These are phyloP conservation scores for Drosophila melanosoma DNA, from an alignment of 2,888 invertebrate species.

Conservation along the genomic window DNA sequence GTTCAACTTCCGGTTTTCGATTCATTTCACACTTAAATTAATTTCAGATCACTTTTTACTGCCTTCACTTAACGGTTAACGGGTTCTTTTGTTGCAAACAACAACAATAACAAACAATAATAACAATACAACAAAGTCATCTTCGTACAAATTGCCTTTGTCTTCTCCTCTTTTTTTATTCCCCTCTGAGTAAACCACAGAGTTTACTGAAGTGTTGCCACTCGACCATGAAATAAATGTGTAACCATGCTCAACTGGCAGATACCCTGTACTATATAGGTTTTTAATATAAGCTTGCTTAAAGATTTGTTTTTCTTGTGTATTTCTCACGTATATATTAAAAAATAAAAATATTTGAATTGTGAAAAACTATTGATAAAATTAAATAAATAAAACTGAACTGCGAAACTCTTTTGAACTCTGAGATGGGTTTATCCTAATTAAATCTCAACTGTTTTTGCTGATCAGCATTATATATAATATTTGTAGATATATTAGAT, in stretches of 20 bases:
- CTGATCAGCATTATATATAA: not conserved
- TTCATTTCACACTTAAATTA: slow-evolving; percentile 54
- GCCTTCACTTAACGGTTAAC: slow-evolving; percentile 69
- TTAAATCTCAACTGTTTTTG: accelerated
- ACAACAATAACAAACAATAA: slow-evolving; percentile 30
- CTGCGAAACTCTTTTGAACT: not conserved
- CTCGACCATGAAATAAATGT: slow-evolving; percentile 53
- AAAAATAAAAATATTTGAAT: not conserved
- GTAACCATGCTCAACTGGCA: slow-evolving; percentile 2
- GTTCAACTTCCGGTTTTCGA: slow-evolving; percentile 44
- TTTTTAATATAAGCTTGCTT: not conserved
- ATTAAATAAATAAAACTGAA: too few species aligned
- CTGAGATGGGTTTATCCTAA: not conserved
- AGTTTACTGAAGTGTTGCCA: slow-evolving; percentile 51
- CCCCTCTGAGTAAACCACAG: slow-evolving; percentile 1
- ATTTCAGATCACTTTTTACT: slow-evolving; percentile 50
- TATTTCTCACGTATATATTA: too few species aligned
- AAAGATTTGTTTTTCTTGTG: not conserved
- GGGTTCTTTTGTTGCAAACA: slow-evolving; percentile 39
- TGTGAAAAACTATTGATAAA: too few species aligned
- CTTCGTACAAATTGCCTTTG: slow-evolving; percentile 72
- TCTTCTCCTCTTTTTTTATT: slow-evolving; percentile 28
- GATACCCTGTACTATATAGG: slow-evolving; percentile 11
- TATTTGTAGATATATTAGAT: accelerated
- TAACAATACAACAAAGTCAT: slow-evolving; percentile 34